Conservation (phyloP, 2,888 invertebrate genomes). For the Hipparchia sbordonii region DNA sequence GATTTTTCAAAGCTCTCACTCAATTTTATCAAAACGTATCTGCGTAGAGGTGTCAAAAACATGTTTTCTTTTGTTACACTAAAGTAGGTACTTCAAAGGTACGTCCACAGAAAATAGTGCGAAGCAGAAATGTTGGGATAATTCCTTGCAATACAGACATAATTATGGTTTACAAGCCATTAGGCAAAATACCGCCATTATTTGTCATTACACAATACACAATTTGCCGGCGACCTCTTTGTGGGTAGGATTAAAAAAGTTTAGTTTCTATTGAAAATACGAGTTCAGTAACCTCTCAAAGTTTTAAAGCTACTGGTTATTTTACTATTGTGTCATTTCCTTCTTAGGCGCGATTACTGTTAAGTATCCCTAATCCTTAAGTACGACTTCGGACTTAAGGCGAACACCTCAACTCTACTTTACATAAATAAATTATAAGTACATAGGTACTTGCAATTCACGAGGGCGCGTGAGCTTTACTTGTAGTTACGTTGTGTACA, state of each 20-base stretch:
- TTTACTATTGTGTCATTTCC: conserved; percentile 55
- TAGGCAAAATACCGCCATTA: conserved; percentile 29
- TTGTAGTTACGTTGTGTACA: too few species aligned
- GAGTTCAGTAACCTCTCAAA: conserved; percentile 38
- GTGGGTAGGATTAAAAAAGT: conserved; percentile 23
- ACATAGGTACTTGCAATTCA: too few species aligned
- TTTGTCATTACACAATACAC: conserved; percentile 33
- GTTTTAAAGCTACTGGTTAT: conserved; percentile 52
- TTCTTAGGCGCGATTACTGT: conserved; percentile 46
- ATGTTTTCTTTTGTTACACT: too few species aligned
- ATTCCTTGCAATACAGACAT: conserved; percentile 23
- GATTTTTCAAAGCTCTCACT: too few species aligned
- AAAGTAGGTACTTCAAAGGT: not conserved
- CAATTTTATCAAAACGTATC: too few species aligned
- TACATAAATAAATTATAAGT: too few species aligned
- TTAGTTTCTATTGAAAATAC: conserved; percentile 32
- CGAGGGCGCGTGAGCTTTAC: too few species aligned
- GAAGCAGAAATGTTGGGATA: conserved; percentile 14
- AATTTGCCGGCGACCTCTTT: conserved; percentile 34
- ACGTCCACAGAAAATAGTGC: conserved; percentile 1
- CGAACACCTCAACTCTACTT: not conserved
- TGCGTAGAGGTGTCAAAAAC: too few species aligned
- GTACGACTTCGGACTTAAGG: not conserved
- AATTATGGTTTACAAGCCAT: conserved; percentile 26
- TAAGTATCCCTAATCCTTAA: conserved; percentile 17